Conservation (phyloP, 1,140 invertebrate species). For the Rhyacophila brunnea region DNA sequence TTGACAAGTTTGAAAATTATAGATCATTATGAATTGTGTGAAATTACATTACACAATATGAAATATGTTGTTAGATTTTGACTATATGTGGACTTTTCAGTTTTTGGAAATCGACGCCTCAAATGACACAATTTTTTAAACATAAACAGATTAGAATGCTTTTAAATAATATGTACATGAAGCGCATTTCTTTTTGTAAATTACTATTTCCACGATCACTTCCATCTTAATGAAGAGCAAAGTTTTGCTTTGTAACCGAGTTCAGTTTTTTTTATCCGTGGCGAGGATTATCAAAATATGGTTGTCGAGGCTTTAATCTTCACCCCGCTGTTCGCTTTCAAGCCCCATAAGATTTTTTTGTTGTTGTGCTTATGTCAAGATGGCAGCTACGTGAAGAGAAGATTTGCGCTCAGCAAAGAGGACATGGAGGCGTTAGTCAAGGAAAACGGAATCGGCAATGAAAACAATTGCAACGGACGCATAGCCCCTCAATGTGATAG, state of each 20-base stretch:
- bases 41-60: too few relatives aligned
- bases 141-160: too few relatives aligned
- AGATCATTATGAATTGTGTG: too few relatives aligned
- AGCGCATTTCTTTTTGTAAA: background rate
- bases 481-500: constrained; percentile 22
- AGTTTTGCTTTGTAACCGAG: too few relatives aligned
- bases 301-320: too few relatives aligned
- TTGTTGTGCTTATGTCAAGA: constrained; percentile 42
- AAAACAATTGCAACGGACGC: constrained; percentile 14
- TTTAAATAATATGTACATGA: background rate
- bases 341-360: constrained; percentile 23
- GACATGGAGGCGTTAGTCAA: constrained; percentile 52
- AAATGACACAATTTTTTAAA: too few relatives aligned
- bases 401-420: constrained; percentile 56
- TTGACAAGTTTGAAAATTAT: too few relatives aligned
- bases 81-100: too few relatives aligned
- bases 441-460: constrained; percentile 10
- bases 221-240: background rate
- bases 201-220: background rate
- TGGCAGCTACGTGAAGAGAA: constrained; percentile 57
- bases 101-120: too few relatives aligned
- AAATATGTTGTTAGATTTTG: too few relatives aligned
- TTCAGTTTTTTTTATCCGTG: background rate
- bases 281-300: background rate
- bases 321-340: constrained; percentile 1